A percentile compares a stretch with the other conserved stretches of the same genome.
Conservation (phyloP, 2,113 vertebrate species). For the Herpailurus yagouaroundi region DNA sequence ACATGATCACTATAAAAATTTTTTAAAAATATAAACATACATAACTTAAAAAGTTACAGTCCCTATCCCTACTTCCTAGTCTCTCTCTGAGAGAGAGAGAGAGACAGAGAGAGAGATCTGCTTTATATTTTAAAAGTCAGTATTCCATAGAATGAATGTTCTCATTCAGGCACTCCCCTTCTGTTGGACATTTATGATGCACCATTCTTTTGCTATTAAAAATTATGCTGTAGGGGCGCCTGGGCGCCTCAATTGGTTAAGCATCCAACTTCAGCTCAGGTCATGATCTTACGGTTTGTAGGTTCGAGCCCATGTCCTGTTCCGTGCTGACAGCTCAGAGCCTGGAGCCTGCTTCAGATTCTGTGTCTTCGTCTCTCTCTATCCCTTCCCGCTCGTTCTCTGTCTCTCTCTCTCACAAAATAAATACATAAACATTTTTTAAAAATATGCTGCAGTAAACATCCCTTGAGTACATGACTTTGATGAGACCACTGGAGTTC, state of each 20-base stretch:
- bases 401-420: too few relatives aligned
- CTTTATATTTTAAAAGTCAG: neutral
- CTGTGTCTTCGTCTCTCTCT: too few relatives aligned
- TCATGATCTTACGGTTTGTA: too few relatives aligned
- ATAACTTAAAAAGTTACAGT: neutral
- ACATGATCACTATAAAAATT: neutral
- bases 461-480: neutral
- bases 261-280: too few relatives aligned
- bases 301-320: too few relatives aligned
- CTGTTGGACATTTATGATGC: neutral
- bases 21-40: neutral
- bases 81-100: neutral
- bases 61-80: neutral
- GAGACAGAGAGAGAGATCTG: neutral
- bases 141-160: neutral
- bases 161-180: neutral
- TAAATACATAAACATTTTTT: too few relatives aligned
- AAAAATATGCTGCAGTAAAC: neutral
- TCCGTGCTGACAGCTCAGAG: too few relatives aligned
- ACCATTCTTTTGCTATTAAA: neutral
- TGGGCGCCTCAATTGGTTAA: too few relatives aligned
- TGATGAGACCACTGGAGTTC: neutral
- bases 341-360: too few relatives aligned
- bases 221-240: neutral
- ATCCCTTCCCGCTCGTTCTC: too few relatives aligned